Evolutionary conservation across 2,888 invertebrate genomes (phyloP).

Genomic region (Mesodorylaimus sp.): DNA sequence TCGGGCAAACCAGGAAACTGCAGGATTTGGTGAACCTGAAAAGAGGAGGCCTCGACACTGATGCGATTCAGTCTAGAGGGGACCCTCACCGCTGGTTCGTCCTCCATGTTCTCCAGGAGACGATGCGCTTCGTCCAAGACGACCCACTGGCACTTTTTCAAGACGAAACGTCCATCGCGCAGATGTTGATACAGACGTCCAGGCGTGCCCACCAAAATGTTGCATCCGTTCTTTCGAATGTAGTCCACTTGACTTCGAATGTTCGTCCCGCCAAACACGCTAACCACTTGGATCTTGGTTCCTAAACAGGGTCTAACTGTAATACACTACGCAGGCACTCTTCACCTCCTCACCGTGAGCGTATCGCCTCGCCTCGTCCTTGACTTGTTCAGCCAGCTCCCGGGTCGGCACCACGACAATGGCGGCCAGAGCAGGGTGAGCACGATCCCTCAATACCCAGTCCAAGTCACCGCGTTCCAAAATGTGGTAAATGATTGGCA

Average conservation of each 20-base stretch:
- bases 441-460: not conserved
- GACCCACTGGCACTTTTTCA: conserved; percentile 44
- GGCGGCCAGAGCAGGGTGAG: conserved; percentile 58
- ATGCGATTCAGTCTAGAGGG: no score
- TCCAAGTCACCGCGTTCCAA: conserved; percentile 20
- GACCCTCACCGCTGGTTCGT: no score
- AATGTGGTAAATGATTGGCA: conserved; percentile 59
- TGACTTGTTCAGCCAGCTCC: conserved; percentile 72
- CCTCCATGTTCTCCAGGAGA: no score
- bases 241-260: conserved; percentile 48
- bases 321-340: no score
- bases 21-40: conserved; percentile 9
- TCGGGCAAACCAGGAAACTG: conserved; percentile 25
- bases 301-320: conserved; percentile 4
- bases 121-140: conserved; percentile 63
- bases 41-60: conserved; percentile 46
- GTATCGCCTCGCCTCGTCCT: conserved; percentile 40
- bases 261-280: conserved; percentile 69
- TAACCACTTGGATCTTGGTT: conserved; percentile 52
- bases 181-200: conserved; percentile 51
- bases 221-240: conserved; percentile 45
- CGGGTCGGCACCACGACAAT: conserved; percentile 75
- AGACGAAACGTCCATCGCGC: conserved; percentile 37
- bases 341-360: not conserved
- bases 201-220: conserved; percentile 54